Evolutionary conservation across 2,797 vertebrate genomes (phyloP).

Genomic region (Myotis daubentonii): DNA sequence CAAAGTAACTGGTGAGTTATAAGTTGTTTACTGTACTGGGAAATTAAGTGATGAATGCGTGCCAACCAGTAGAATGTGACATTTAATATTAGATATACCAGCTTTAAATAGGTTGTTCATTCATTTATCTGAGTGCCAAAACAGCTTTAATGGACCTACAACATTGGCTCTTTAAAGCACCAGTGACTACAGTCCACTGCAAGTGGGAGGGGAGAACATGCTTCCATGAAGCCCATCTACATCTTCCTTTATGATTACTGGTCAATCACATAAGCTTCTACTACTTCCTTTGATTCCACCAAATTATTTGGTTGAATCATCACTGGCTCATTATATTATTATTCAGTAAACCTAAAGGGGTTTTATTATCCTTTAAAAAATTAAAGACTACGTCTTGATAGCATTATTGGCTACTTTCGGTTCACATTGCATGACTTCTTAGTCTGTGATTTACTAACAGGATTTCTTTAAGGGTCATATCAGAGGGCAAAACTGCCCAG

Average conservation of each 20-base stretch:
- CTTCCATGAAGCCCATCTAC: slow-evolving; percentile 8
- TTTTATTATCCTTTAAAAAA: slow-evolving; percentile 40
- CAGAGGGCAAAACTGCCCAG: slow-evolving; percentile 60
- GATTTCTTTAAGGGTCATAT: slow-evolving; percentile 53
- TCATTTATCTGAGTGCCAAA: slow-evolving; percentile 71
- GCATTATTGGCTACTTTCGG: slow-evolving; percentile 11
- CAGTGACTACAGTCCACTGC: neutral
- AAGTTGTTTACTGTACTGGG: slow-evolving; percentile 86
- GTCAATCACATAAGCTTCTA: slow-evolving; percentile 63
- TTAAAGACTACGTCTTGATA: slow-evolving; percentile 54
- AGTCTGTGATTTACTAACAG: slow-evolving; percentile 63
- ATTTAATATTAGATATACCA: slow-evolving; percentile 76
- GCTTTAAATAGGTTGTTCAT: slow-evolving; percentile 77
- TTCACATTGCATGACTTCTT: slow-evolving; percentile 43
- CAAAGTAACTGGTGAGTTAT: slow-evolving; percentile 84
- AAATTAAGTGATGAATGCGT: slow-evolving; percentile 87
- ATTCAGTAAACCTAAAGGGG: slow-evolving; percentile 8
- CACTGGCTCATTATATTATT: slow-evolving; percentile 9
- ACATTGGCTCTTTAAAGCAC: slow-evolving; percentile 70
- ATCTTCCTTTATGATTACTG: slow-evolving; percentile 46
- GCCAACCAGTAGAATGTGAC: slow-evolving; percentile 82
- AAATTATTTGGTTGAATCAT: slow-evolving; percentile 32
- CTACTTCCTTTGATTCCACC: slow-evolving; percentile 61
- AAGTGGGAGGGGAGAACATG: neutral
- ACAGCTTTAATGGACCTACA: slow-evolving; percentile 67